Base-by-base conservation (phyloP, 2,113 vertebrate genomes). In the Dolichotis patagonum region DNA sequence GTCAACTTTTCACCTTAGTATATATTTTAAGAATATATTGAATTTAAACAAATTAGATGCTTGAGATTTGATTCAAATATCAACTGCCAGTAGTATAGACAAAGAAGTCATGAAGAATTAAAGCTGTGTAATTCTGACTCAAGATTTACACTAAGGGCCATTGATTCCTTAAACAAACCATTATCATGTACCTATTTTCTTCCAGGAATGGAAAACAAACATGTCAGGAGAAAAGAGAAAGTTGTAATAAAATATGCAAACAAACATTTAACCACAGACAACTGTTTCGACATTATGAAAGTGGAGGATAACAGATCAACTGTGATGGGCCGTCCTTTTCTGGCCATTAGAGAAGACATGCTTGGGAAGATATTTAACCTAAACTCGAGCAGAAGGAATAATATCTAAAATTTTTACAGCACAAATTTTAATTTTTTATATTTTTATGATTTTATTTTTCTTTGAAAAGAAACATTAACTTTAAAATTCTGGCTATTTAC, bases 161-260 rank as follows among this genome's bases (percentile, higher is more conserved):
- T 41, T 90, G 12, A 93, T 77, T 94, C 80, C 80, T 86, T 90
- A 22, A 88, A 49, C 75, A 90, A 87, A 73, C 52, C 56, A 78
- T 80, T 94, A 62, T 90, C 46, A 17, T 84, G 28, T 94, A 91
- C 46, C 5, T 87, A 35, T 54, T 84, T 16, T 87, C 41, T 80
- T 26, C 54, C 75, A 93, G 49, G 7, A 17, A 58, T 54, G 14
- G 26, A 78, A 9, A 77, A 91, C 52, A 84, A 78, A 78, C 38
- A 91, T 60, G 52, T 10, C 35, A 73, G 16, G 13, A 17, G 32
- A 32, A 32, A 19, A 54, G 4, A 30, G 28, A 5, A 81, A 1
- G 17, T 67, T 77, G 11, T 67, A 30, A 90, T 52, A 81, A 93
- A 96, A 88, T 67, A 60, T 0, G 65, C 43, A 91, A 69, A 54